Evolutionary conservation across 35 echinoderm and acorn worm species (phyloP), one percentile per base, ranked within the genome.

Genomic region (Heliocidaris erythrogramma): DNA sequence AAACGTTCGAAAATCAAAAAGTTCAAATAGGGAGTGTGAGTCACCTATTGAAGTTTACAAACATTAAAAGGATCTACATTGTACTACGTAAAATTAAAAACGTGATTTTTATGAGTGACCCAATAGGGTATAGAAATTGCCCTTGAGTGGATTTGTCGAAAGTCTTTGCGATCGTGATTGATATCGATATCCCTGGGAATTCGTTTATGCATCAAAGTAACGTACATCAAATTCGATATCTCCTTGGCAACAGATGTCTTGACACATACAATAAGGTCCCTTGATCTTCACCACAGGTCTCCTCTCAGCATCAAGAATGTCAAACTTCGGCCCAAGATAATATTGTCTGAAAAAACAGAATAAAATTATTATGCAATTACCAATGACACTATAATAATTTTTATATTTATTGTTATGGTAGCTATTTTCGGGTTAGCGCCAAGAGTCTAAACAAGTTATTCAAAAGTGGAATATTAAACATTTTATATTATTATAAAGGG

Each of bases 261-360:
- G 96, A 85, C 96, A 97, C 31, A 96, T 65, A 30, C 96, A 97
- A 21, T 94, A 96, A 5, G 97, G 97, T 21, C 97, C 97, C 6
- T 92, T 32, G 27, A 98, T 96, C 48, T 85, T 96, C 13, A 98
- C 78, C 8, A 97, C 94, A 0, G 50, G 24, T 7, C 96, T 78
- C 47, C 60, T 85, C 30, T 98, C 93, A 1, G 87, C 94, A 49
- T 97, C 94, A 59, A 95, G 47, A 35, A 98, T 95, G n/a, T 97
- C 96, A 90, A 92, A 95, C 9, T 95, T 61, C 0, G 96, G 85
- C 49, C 59, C 71, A 85, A 92, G 91, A 12, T 14, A 32, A 48
- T 47, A 94, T 85, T 78, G 93, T 14, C 31, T 94, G 60, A 17
- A 52, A 59, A 49, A 93, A n/a, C n/a, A 90, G 88, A 48, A 1